Conservation (phyloP, 2,888 invertebrate genomes). For the Globia sparganii region DNA sequence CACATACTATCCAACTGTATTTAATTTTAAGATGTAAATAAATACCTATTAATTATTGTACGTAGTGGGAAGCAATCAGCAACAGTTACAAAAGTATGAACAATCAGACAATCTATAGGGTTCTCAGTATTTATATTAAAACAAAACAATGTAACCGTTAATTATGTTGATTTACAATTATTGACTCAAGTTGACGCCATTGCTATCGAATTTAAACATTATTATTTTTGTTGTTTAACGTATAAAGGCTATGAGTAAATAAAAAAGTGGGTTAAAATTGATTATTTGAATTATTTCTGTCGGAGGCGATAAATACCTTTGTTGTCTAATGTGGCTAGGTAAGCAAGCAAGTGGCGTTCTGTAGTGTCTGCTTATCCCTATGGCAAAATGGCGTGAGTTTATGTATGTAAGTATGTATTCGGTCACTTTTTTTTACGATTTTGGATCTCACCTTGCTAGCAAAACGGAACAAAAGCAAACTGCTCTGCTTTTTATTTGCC, state of each 20-base stretch:
- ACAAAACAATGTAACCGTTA: conserved; percentile 39
- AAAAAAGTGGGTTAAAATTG: conserved; percentile 65
- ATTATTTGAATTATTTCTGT: conserved; percentile 27
- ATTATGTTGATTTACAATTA: conserved; percentile 59
- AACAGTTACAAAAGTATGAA: conserved; percentile 6
- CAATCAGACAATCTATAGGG: no score
- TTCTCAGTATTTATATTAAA: conserved; percentile 27
- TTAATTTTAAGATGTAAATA: not conserved
- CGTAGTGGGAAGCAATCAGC: conserved; percentile 1
- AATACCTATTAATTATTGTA: not conserved
- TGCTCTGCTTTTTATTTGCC: not conserved
- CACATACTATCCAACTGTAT: not conserved
- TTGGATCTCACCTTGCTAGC: not conserved
- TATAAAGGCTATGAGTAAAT: conserved; percentile 48
- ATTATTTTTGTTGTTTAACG: conserved; percentile 58
- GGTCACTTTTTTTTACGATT: not conserved
- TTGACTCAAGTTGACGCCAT: conserved; percentile 60
- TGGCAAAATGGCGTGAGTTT: not conserved
- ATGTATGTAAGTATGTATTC: not conserved
- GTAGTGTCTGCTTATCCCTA: not conserved
- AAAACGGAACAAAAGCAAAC: not conserved
- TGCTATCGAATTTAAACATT: conserved; percentile 57
- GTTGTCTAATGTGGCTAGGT: not conserved
- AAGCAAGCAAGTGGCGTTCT: not conserved
- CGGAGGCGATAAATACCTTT: not conserved